These are phyloP conservation scores for Empidonax alnorum DNA, from an alignment of 2,113 vertebrate species.

Conservation along the genomic window DNA sequence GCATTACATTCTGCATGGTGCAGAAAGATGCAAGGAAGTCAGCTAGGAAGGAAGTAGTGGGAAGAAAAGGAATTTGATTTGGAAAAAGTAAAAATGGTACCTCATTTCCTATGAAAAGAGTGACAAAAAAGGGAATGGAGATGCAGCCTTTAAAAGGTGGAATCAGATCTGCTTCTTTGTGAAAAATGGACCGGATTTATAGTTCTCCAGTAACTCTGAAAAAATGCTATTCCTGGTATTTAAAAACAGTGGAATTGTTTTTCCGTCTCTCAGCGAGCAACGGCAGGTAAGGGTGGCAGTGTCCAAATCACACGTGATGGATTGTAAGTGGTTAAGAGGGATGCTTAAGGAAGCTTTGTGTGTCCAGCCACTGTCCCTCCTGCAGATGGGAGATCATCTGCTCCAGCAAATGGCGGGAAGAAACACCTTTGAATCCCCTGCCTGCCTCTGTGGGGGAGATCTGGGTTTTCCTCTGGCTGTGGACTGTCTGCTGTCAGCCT, in stretches of 20 bases:
- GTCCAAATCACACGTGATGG: not conserved
- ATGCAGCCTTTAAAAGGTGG: not conserved
- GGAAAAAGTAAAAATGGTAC: not conserved
- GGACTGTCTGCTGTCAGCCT: not conserved
- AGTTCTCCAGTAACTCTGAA: not conserved
- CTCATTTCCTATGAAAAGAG: not conserved
- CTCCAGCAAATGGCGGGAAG: not conserved
- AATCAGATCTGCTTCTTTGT: not conserved
- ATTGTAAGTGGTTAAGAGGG: not conserved
- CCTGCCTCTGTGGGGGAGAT: not conserved
- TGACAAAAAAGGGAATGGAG: not conserved
- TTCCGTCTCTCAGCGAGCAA: not conserved
- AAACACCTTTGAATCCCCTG: rapidly evolving
- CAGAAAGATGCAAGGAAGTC: not conserved
- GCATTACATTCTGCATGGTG: not conserved
- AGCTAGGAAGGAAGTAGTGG: not conserved
- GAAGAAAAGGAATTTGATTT: not conserved
- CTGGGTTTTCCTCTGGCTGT: rapidly evolving
- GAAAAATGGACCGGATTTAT: not conserved
- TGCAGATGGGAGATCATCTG: rapidly evolving
- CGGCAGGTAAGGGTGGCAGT: not conserved
- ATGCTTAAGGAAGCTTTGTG: not conserved
- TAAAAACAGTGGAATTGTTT: not conserved
- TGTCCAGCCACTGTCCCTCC: not conserved
- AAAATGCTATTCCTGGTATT: not conserved